Evolutionary conservation across 1,140 invertebrate species (phyloP), one percentile per base, ranked within the genome.

Genomic region (Acromyrmex echinatior): DNA sequence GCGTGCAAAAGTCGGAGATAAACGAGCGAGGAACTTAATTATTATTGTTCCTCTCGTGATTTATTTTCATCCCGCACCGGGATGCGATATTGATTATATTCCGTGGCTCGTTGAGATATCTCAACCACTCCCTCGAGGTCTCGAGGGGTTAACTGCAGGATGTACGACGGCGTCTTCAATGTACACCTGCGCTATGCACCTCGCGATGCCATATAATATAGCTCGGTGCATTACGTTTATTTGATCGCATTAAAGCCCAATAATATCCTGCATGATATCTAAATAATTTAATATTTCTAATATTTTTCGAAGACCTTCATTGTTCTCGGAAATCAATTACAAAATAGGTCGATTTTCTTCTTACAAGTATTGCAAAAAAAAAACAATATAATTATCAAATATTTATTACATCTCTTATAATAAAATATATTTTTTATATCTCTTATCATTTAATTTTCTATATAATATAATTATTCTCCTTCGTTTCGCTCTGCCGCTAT

Each of bases 1-100:
- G 45, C 21, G 65, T 51, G 63, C 49, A 6, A 68, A 87, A 78
- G 60, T 21, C 58, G 66, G 79, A 81, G 66, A 81, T 81, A 53
- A 81, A 81, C 78, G 78, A 81, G 78, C 49, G 78, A 71, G 79
- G 51, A 39, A 71, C 65, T 81, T 81, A 81, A 81, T 81, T 81
- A 81, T 81, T 68, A 71, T 71, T 71, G 53, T 81, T 81, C 51
- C 21, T 81, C 79, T 81, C 79, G 18, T 71, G 79, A 88, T 90
- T 91, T 90, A 87, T 89, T 87, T 92, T 90, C 87, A 81, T 88
- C 85, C 87, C 76, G 80, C n/a, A 21, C 25, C 84, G 77, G 49
- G 84, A 86, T 80, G 56, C 76, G 76, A 80, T 80, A 86, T 86
- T 86, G 77, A 86, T 86, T 86, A 86, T 79, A 68, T 86, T 86